Conservation (phyloP, 2,113 vertebrate genomes). For the Himantopus leucocephalus region DNA sequence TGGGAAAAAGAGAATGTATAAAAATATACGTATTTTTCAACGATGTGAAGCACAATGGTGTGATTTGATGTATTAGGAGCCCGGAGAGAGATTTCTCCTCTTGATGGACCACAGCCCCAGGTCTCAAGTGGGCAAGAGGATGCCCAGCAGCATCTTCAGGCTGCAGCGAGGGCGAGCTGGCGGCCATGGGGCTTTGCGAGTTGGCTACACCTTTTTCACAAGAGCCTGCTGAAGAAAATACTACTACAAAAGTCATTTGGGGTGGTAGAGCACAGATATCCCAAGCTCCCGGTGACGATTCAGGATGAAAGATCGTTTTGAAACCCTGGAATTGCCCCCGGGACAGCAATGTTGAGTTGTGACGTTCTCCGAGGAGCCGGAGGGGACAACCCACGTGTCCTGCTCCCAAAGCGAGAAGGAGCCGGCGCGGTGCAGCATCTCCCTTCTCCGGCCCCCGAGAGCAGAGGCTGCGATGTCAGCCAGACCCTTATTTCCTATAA, state of each 20-base stretch:
- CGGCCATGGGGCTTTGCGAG: rapidly evolving
- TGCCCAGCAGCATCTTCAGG: background rate
- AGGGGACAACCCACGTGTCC: background rate
- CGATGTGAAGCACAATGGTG: background rate
- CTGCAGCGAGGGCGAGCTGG: background rate
- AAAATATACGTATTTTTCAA: rapidly evolving
- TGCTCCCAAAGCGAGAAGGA: background rate
- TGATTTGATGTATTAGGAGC: background rate
- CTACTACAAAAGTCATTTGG: rapidly evolving
- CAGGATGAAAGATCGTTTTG: background rate
- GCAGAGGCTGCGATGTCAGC: rapidly evolving
- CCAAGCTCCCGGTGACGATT: rapidly evolving
- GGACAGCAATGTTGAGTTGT: background rate
- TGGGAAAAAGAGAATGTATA: rapidly evolving
- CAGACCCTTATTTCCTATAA: background rate
- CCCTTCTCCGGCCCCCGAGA: background rate
- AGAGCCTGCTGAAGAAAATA: background rate
- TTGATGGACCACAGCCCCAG: rapidly evolving
- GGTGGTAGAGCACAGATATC: background rate
- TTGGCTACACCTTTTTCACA: rapidly evolving
- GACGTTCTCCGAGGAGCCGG: background rate
- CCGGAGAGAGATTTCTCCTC: background rate
- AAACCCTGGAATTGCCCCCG: background rate
- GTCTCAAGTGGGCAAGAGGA: rapidly evolving
- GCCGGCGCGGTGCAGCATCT: background rate